Conservation (phyloP, 2,113 vertebrate species). For the Centropristis striata region DNA sequence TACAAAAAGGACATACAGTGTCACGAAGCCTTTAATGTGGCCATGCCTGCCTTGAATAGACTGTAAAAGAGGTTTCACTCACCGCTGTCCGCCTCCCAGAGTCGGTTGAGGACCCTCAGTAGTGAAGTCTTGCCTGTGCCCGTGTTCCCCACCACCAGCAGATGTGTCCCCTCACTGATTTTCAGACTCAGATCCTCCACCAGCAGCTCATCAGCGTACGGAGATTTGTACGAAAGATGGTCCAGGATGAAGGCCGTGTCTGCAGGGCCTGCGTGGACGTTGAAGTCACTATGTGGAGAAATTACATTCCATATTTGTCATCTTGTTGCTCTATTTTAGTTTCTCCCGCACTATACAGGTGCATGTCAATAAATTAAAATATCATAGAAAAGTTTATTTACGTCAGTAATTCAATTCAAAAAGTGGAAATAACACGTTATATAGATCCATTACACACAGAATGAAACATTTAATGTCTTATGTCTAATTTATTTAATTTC, state of each 20-base stretch:
- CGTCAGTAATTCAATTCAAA: no score
- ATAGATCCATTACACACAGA: no score
- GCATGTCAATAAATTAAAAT: no score
- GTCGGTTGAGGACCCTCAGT: constrained; percentile 91
- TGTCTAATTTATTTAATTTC: no score
- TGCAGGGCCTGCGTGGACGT: constrained; percentile 61
- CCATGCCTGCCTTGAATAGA: no score
- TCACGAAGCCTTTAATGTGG: background rate
- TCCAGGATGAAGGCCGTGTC: constrained; percentile 92
- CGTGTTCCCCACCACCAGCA: constrained; percentile 95
- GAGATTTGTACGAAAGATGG: constrained; percentile 87
- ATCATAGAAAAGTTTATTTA: no score
- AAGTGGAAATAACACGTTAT: no score
- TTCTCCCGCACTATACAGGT: no score
- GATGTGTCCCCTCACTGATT: constrained; percentile 88
- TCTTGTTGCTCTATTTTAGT: no score
- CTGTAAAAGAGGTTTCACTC: constrained; percentile 53
- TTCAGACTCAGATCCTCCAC: constrained; percentile 92
- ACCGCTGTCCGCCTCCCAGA: constrained; percentile 92
- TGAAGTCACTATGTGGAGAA: constrained; percentile 71
- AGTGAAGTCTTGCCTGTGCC: constrained; percentile 97
- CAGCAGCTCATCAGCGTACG: constrained; percentile 89
- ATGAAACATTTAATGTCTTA: no score
- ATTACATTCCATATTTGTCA: no score
- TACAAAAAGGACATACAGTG: background rate